These are phyloP conservation scores for Hirudo medicinalis DNA, from an alignment of 1,140 invertebrate species.

Conservation along the genomic window DNA sequence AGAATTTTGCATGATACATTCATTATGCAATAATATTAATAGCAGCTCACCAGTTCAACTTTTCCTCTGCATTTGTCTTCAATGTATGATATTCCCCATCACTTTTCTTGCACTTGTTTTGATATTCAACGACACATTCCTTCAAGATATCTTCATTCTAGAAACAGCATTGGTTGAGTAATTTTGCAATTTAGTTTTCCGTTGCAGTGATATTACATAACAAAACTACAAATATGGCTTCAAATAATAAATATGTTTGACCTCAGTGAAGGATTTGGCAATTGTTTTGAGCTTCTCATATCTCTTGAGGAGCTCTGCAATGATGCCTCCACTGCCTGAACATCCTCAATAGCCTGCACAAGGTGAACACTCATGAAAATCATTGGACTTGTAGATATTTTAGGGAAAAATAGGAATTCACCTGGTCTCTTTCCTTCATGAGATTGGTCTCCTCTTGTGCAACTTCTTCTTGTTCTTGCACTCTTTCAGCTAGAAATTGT, in stretches of 20 bases:
- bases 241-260: slow-evolving; percentile 16
- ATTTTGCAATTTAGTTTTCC: not conserved
- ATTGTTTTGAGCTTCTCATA: slow-evolving; percentile 53
- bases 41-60: slow-evolving; percentile 47
- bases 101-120: slow-evolving; percentile 47
- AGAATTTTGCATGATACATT: too few relatives aligned
- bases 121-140: slow-evolving; percentile 47
- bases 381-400: not conserved
- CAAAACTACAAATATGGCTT: too few relatives aligned
- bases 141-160: slow-evolving; percentile 31
- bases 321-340: slow-evolving; percentile 60
- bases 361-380: not conserved
- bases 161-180: not conserved
- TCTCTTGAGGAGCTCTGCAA: slow-evolving; percentile 59
- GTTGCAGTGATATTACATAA: not conserved
- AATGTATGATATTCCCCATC: slow-evolving; percentile 50
- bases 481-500: slow-evolving; percentile 41
- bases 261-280: slow-evolving; percentile 50
- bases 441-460: slow-evolving; percentile 42
- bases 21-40: not conserved
- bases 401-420: slow-evolving; percentile 20
- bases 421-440: slow-evolving; percentile 40
- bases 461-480: slow-evolving; percentile 42
- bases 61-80: slow-evolving; percentile 50
- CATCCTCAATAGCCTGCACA: slow-evolving; percentile 51